Conservation (phyloP, 2,113 vertebrate species). For the Solenodon paradoxus region DNA sequence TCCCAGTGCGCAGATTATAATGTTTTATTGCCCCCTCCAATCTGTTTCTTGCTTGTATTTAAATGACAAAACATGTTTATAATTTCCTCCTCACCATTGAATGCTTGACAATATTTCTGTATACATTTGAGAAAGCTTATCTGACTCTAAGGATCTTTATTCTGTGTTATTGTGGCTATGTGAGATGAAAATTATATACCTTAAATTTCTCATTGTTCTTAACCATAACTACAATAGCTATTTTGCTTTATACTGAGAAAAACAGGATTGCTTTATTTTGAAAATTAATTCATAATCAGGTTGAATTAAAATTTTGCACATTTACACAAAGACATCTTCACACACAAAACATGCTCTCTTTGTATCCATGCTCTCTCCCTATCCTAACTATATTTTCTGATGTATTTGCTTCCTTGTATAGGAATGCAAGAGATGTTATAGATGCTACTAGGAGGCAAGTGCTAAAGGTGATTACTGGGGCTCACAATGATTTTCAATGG, state of each 20-base stretch:
- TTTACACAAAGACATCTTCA: background rate
- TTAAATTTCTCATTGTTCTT: background rate
- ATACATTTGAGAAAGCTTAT: background rate
- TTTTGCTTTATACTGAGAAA: background rate
- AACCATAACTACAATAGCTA: background rate
- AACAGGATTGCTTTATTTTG: background rate
- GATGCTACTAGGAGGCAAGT: background rate
- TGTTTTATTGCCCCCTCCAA: background rate
- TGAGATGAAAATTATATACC: background rate
- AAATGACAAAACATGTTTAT: background rate
- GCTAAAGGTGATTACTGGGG: background rate
- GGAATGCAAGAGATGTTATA: background rate
- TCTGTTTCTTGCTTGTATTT: background rate
- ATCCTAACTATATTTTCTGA: background rate
- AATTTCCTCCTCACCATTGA: background rate
- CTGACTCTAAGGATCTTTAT: background rate
- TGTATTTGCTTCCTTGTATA: background rate
- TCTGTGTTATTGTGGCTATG: background rate
- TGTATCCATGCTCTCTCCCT: background rate
- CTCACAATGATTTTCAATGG: background rate
- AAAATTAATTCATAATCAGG: background rate
- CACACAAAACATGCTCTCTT: too few relatives aligned
- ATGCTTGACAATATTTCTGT: background rate
- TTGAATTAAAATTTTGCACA: background rate
- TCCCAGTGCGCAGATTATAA: background rate